phyloP scores from a whole-genome alignment of 1,140 invertebrate genomes.

The Conus betulinus region DNA sequence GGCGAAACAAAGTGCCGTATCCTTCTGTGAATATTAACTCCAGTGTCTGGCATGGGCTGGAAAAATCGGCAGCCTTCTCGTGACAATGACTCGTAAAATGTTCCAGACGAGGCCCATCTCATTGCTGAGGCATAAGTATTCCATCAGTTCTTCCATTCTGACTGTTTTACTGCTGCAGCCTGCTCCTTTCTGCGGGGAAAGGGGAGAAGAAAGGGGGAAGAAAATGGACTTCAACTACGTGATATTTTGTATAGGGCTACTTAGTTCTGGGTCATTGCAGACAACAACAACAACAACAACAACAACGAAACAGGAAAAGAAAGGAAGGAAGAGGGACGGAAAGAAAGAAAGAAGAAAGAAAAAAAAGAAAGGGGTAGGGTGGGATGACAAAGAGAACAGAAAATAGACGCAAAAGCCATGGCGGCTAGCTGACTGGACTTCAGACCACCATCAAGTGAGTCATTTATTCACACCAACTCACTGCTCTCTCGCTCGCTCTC shows the following conservation, averaged over 20 bases:
- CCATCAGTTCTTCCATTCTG: constrained; percentile 7
- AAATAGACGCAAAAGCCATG: neutral
- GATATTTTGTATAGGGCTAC: neutral
- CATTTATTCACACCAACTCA: no score
- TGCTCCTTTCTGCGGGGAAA: neutral
- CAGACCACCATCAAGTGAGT: no score
- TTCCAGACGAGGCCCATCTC: neutral
- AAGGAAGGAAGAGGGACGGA: neutral
- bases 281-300: neutral
- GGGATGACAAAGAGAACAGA: neutral
- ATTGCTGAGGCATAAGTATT: neutral
- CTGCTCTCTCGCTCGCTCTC: no score
- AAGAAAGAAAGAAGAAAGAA: neutral
- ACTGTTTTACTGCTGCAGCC: constrained; percentile 1
- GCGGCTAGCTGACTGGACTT: no score
- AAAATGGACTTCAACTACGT: neutral
- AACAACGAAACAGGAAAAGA: neutral
- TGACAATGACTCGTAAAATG: constrained; percentile 1
- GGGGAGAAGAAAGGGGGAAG: neutral
- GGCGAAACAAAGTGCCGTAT: constrained; percentile 10
- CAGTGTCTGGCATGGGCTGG: neutral
- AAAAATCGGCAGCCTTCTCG: neutral
- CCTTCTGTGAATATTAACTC: constrained; percentile 2
- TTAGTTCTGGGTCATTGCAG: neutral
- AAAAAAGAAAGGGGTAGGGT: neutral